Evolutionary conservation across 2,113 vertebrate genomes (phyloP).

Genomic region (Hippocampus mohnikei): DNA sequence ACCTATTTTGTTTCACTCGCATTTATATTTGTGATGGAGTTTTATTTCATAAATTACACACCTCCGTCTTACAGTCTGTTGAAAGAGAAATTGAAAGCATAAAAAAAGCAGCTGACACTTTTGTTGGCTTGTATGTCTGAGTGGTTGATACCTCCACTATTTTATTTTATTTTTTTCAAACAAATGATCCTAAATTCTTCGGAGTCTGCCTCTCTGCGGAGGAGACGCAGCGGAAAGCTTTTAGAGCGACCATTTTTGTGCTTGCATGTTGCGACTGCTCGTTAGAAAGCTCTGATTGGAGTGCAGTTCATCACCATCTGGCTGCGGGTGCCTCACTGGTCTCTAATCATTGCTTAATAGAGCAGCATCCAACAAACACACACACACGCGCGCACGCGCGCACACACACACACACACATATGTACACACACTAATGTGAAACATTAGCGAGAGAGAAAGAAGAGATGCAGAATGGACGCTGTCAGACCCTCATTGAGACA

Average conservation of each 20-base stretch:
- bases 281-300: neutral
- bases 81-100: neutral
- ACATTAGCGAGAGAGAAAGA: conserved; percentile 3
- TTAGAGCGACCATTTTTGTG: neutral
- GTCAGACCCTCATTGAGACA: conserved; percentile 33
- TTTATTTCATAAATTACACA: neutral
- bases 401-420: neutral
- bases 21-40: neutral
- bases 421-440: neutral
- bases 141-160: neutral
- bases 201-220: neutral
- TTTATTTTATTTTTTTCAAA: neutral
- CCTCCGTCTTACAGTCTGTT: neutral
- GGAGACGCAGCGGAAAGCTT: neutral
- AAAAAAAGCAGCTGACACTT: neutral
- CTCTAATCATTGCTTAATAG: conserved; percentile 4
- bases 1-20: neutral
- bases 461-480: conserved; percentile 14
- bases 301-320: neutral
- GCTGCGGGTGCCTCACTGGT: neutral
- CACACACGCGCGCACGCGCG: neutral
- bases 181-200: neutral
- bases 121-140: neutral
- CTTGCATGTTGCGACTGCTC: neutral
- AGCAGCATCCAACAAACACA: neutral